These are phyloP conservation scores for Ditylenchus dipsaci DNA, from an alignment of 1,140 invertebrate genomes.

Conservation along the genomic window DNA sequence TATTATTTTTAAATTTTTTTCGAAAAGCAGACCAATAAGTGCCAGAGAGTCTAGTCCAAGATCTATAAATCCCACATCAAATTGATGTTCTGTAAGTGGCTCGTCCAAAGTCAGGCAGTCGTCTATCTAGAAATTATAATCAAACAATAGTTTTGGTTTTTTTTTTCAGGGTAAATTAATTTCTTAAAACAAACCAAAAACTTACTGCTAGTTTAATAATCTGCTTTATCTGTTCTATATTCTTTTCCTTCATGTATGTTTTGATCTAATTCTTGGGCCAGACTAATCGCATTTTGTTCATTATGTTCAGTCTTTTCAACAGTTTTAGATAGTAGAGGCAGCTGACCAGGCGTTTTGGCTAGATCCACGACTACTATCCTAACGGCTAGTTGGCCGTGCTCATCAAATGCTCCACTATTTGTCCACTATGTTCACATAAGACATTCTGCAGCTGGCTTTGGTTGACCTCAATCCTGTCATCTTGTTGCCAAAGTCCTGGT, in stretches of 20 bases:
- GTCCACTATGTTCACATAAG: conserved; percentile 4
- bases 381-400: neutral
- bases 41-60: conserved; percentile 31
- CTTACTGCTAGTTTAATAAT: no score
- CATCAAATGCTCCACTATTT: conserved; percentile 9
- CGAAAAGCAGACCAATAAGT: conserved; percentile 15
- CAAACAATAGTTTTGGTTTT: no score
- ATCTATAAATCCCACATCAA: conserved; percentile 22
- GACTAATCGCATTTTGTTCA: no score
- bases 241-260: no score
- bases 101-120: neutral
- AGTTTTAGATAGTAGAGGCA: no score
- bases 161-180: no score
- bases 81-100: neutral
- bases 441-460: neutral
- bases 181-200: no score
- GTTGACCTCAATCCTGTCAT: neutral
- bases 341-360: neutral
- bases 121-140: neutral
- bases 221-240: no score
- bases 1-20: no score
- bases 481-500: neutral
- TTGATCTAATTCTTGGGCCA: no score
- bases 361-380: neutral
- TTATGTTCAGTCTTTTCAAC: no score